Conservation (phyloP, 2,888 invertebrate species). For the Lymantria dispar region DNA sequence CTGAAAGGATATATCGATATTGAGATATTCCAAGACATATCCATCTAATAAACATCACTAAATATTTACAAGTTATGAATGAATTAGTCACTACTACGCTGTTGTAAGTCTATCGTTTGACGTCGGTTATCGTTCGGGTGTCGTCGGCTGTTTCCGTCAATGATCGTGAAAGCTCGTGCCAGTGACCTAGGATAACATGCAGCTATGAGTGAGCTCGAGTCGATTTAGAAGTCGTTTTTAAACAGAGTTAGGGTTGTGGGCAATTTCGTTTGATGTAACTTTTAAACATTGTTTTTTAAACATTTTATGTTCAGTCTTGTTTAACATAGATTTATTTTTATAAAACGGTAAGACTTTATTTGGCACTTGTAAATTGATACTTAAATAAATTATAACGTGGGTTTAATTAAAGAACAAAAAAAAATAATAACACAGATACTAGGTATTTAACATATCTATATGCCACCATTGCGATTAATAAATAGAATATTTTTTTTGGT, state of each 20-base stretch:
- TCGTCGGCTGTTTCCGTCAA: conserved; percentile 44
- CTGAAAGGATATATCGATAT: neutral
- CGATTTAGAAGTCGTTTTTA: conserved; percentile 38
- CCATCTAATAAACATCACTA: conserved; percentile 4
- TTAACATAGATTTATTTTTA: neutral
- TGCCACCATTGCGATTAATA: no score
- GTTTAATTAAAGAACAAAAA: no score
- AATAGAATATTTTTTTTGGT: no score
- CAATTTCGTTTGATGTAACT: neutral
- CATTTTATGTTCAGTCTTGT: neutral
- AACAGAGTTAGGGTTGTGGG: conserved; percentile 24
- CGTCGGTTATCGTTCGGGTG: conserved; percentile 36
- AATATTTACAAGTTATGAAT: conserved; percentile 28
- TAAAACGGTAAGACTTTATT: neutral
- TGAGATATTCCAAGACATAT: neutral
- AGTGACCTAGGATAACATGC: conserved; percentile 64
- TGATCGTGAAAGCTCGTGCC: conserved; percentile 46
- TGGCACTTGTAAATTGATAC: no score
- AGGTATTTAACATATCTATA: no score
- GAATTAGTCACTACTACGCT: conserved; percentile 35
- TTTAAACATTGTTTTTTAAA: neutral
- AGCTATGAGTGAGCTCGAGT: conserved; percentile 33
- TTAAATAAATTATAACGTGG: no score
- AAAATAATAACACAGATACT: no score
- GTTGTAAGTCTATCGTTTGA: conserved; percentile 33